Evolutionary conservation across 2,888 invertebrate genomes (phyloP).

Genomic region (Brachynemurus nebulosus): DNA sequence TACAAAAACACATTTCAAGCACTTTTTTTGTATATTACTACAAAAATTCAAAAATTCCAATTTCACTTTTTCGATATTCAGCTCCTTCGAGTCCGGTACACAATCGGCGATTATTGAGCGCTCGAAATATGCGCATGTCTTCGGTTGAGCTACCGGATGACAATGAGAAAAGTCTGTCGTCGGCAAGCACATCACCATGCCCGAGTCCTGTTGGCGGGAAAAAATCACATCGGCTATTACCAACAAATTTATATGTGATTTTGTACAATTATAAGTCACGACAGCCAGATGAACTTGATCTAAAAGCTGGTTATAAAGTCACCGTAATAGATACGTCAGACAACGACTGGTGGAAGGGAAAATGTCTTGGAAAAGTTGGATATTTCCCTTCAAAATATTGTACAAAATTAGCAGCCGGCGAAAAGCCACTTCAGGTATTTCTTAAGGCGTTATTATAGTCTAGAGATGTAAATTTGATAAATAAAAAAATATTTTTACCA

Average conservation of each 20-base stretch:
- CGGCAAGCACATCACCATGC: conserved; percentile 86
- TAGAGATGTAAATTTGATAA: not conserved
- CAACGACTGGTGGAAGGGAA: conserved; percentile 96
- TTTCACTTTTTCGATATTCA: too few species aligned
- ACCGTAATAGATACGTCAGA: conserved; percentile 90
- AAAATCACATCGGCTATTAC: conserved; percentile 74
- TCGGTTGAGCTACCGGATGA: conserved; percentile 88
- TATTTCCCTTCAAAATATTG: conserved; percentile 94
- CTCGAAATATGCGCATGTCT: conserved; percentile 77
- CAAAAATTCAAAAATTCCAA: too few species aligned
- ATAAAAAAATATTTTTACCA: too few species aligned
- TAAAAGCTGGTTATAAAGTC: conserved; percentile 84
- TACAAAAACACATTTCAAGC: too few species aligned
- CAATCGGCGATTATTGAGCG: conserved; percentile 63
- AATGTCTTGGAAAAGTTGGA: conserved; percentile 78
- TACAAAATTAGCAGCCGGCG: conserved; percentile 77
- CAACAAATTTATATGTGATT: conserved; percentile 86
- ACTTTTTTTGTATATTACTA: too few species aligned
- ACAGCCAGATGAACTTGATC: conserved; percentile 85
- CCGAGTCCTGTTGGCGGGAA: conserved; percentile 61
- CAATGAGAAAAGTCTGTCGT: conserved; percentile 79
- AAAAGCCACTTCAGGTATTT: conserved; percentile 76
- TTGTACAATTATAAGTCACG: conserved; percentile 90
- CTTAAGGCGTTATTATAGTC: conserved; percentile 22
- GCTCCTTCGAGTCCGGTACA: conserved; percentile 89